Base-by-base conservation (phyloP, 2,888 invertebrate genomes). In the Harmothoe impar region DNA sequence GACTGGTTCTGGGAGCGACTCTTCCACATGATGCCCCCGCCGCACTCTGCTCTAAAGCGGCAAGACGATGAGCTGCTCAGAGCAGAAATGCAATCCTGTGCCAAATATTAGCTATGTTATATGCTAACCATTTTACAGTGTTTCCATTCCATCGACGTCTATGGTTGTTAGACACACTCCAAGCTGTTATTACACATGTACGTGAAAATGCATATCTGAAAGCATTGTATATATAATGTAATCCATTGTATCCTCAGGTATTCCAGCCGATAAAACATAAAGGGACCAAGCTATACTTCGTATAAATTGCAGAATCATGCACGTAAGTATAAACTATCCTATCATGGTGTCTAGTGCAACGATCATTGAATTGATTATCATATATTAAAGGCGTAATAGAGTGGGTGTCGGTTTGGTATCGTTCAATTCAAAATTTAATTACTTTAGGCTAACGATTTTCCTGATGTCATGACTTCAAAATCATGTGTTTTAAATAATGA, bases 21-120 rank as follows among this genome's bases (percentile, higher is more conserved):
- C 25, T 90, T 90, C 84, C 84, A 90, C 35, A 54, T 90, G 81
- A n/a, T 90, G 56, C 90, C 90, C 3, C 78, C 72, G 0, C 90
- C 90, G 23, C 78, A 77, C 25, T 77, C 77, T 23, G 89, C 89
- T 10, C 33, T 35, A 20, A 35, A 51, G n/a, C 43, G 68, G 31
- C 72, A 43, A 25, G 52, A 86, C 25, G 86, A 86, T 12, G 86
- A 86, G 29, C 29, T 77, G 43, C 78, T 72, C n/a, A 89, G 77
- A 51, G 77, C 77, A 51, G 72, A 89, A 68, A 77, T 86, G 86
- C 86, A 86, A 54, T 12, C 15, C 52, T 86, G 86, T 86, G 86
- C 54, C 86, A 86, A 86, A 86, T 86, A 86, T 56, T 86, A 54
- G 25, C 25, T 35, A 29, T 62, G 23, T 23, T n/a, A n/a, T n/a